phyloP scores from a whole-genome alignment of 2,888 invertebrate genomes.

The Noctua comes region DNA sequence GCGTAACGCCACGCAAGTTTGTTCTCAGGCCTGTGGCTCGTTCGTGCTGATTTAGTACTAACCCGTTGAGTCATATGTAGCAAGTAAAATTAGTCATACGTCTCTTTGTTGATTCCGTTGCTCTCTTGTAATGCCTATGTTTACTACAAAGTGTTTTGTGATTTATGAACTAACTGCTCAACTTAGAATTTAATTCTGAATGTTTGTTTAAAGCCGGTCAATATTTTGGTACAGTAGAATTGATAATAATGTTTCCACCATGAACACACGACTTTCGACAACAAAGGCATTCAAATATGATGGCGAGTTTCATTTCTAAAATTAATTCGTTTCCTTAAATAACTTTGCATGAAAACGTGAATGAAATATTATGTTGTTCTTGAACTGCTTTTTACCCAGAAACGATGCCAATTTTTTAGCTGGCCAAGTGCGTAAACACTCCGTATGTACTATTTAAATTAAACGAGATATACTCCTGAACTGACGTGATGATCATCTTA shows the following conservation, averaged over 20 bases:
- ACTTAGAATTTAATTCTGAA: constrained; percentile 44
- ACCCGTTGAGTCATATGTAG: constrained; percentile 76
- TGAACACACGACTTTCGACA: constrained; percentile 47
- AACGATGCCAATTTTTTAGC: constrained; percentile 72
- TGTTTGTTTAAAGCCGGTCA: constrained; percentile 25
- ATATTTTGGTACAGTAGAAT: constrained; percentile 40
- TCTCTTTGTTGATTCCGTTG: constrained; percentile 75
- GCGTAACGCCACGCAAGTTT: constrained; percentile 86
- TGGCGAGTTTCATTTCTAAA: constrained; percentile 39
- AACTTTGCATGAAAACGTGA: constrained; percentile 59
- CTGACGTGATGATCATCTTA: constrained; percentile 65
- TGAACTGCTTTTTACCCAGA: constrained; percentile 64
- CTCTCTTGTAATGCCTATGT: constrained; percentile 70
- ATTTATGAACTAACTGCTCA: constrained; percentile 45
- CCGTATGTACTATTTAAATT: constrained; percentile 69
- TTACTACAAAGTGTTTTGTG: constrained; percentile 60
- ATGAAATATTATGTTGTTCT: constrained; percentile 65
- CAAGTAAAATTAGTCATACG: constrained; percentile 79
- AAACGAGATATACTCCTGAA: constrained; percentile 54
- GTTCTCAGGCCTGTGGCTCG: constrained; percentile 81
- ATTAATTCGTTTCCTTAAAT: constrained; percentile 58
- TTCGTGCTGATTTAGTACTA: constrained; percentile 78
- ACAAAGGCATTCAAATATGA: constrained; percentile 42
- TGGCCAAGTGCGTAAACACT: constrained; percentile 69
- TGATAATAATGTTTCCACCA: constrained; percentile 47